A percentile compares a stretch with the other conserved stretches of the same genome.
These are phyloP conservation scores for Lasioglossum calceatum DNA, from an alignment of 2,888 invertebrate species.

Conservation along the genomic window DNA sequence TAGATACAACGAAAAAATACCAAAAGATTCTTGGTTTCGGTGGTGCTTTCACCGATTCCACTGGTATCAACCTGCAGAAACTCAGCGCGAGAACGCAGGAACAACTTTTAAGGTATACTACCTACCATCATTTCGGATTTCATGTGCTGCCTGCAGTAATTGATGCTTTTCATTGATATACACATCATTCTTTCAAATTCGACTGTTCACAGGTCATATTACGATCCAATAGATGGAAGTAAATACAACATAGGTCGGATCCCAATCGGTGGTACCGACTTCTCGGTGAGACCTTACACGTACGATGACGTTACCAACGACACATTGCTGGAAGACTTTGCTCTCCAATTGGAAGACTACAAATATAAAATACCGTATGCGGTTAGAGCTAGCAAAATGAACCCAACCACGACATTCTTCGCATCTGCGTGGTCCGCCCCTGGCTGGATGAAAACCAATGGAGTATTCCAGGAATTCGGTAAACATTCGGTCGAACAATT, in stretches of 20 bases:
- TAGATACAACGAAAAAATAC: slow-evolving; percentile 81
- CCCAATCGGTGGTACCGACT: slow-evolving; percentile 94
- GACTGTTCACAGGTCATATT: slow-evolving; percentile 89
- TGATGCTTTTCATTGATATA: background rate
- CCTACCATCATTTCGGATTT: background rate
- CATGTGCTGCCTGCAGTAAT: background rate
- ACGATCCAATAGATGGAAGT: slow-evolving; percentile 89
- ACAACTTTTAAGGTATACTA: slow-evolving; percentile 82
- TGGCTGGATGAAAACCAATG: slow-evolving; percentile 90
- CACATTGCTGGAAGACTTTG: slow-evolving; percentile 87
- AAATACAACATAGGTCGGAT: slow-evolving; percentile 92
- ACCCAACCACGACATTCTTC: slow-evolving; percentile 85
- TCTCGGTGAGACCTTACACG: slow-evolving; percentile 92
- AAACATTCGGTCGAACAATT: background rate
- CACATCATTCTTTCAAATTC: background rate
- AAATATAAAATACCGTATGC: slow-evolving; percentile 89
- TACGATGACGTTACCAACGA: slow-evolving; percentile 90
- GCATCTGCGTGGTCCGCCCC: slow-evolving; percentile 89
- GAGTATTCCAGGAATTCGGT: slow-evolving; percentile 77
- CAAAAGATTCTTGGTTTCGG: slow-evolving; percentile 94
- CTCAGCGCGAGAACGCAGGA: slow-evolving; percentile 86
- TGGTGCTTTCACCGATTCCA: slow-evolving; percentile 92
- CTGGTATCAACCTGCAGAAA: slow-evolving; percentile 89
- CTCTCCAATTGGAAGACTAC: slow-evolving; percentile 89
- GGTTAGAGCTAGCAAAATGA: slow-evolving; percentile 83